Evolutionary conservation across 2,113 vertebrate species (phyloP).

Genomic region (Brachypteracias leptosomus): DNA sequence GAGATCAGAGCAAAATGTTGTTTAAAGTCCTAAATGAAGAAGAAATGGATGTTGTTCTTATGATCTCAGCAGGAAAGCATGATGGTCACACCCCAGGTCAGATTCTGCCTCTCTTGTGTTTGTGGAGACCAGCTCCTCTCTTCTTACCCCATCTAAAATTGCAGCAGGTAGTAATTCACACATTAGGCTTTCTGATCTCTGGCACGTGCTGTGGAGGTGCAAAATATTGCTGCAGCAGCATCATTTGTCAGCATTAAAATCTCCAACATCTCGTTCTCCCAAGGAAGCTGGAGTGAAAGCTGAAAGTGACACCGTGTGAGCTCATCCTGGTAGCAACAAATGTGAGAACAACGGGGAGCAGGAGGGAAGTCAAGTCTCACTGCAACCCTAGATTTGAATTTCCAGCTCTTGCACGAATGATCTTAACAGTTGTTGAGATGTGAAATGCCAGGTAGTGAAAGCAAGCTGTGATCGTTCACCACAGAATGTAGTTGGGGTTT

Average conservation of each 20-base stretch:
- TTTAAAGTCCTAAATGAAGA: conserved; percentile 37
- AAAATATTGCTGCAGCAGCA: conserved; percentile 25
- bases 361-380: conserved; percentile 5
- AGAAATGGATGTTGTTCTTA: conserved; percentile 1
- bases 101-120: background rate
- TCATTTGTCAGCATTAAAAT: conserved; percentile 36
- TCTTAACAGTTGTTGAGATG: background rate
- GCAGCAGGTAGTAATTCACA: conserved; percentile 20
- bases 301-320: background rate
- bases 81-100: background rate
- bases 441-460: background rate
- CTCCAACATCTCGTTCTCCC: conserved; percentile 45
- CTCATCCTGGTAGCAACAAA: conserved; percentile 13
- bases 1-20: conserved; percentile 36
- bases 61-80: conserved; percentile 34
- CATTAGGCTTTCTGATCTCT: conserved; percentile 19
- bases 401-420: background rate
- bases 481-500: background rate
- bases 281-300: background rate
- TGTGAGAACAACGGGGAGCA: conserved; percentile 35
- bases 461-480: background rate
- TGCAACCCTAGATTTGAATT: background rate
- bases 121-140: background rate
- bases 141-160: background rate
- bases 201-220: background rate